These are phyloP conservation scores for Escarpia spicata DNA, from an alignment of 2,888 invertebrate genomes.

Conservation along the genomic window DNA sequence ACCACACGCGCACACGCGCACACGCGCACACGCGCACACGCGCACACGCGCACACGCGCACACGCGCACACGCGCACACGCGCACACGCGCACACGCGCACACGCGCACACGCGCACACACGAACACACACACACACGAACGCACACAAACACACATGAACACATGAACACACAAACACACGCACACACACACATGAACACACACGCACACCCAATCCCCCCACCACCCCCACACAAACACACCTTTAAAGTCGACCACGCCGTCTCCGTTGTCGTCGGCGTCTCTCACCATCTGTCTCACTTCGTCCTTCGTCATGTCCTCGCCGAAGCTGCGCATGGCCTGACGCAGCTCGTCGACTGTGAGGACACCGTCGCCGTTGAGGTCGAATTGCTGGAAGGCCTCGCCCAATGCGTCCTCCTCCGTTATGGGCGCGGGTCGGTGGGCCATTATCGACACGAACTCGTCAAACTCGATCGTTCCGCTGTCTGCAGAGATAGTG, in stretches of 20 bases:
- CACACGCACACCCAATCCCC: neutral
- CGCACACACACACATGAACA: too few relatives aligned
- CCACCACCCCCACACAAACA: neutral
- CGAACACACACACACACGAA: too few relatives aligned
- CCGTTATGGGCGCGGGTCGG: neutral
- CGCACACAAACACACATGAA: too few relatives aligned
- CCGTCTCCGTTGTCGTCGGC: conserved; percentile 12
- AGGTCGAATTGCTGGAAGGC: neutral
- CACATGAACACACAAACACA: neutral
- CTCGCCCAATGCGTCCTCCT: neutral
- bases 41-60: too few relatives aligned
- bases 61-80: too few relatives aligned
- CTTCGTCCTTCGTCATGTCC: neutral
- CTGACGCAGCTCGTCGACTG: neutral
- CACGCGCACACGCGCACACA: too few relatives aligned
- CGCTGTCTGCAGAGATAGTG: neutral
- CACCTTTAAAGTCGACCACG: neutral
- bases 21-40: too few relatives aligned
- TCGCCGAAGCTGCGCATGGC: neutral
- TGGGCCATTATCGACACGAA: neutral
- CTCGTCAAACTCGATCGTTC: neutral
- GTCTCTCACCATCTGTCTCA: neutral
- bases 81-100: too few relatives aligned
- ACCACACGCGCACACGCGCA: too few relatives aligned
- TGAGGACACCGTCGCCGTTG: neutral